Percentiles rank a stretch among this genome's conserved stretches.
phyloP scores from a whole-genome alignment of 1,140 invertebrate species.

The Plectrocnemia conspersa region DNA sequence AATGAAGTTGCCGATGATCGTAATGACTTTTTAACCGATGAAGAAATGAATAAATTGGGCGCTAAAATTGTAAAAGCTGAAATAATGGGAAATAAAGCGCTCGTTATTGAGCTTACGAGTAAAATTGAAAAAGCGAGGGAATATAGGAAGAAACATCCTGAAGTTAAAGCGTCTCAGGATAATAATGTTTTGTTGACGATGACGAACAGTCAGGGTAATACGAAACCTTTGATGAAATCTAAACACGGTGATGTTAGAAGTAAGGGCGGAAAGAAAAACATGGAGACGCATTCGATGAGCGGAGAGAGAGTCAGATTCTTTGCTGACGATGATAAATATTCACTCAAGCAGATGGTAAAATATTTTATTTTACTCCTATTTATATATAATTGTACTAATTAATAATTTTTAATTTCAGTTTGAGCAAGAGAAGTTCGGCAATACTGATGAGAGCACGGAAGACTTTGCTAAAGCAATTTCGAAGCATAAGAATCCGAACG shows the following conservation, averaged over 20 bases:
- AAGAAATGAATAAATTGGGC: constrained; percentile 82
- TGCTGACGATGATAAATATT: constrained; percentile 85
- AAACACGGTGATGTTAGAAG: constrained; percentile 42
- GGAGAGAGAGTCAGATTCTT: constrained; percentile 79
- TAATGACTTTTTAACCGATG: constrained; percentile 57
- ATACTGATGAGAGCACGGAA: constrained; percentile 74
- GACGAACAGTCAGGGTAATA: constrained; percentile 64
- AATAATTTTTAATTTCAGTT: constrained; percentile 60
- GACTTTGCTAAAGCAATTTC: constrained; percentile 73
- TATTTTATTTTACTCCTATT: constrained; percentile 14
- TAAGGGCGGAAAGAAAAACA: constrained; percentile 54
- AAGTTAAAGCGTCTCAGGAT: constrained; percentile 41
- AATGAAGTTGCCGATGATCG: constrained; percentile 32
- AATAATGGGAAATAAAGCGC: constrained; percentile 72
- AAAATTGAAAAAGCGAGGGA: constrained; percentile 69
- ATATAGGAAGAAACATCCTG: constrained; percentile 50
- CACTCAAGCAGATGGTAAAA: constrained; percentile 76
- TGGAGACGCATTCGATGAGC: constrained; percentile 65
- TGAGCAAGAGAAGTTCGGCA: constrained; percentile 80
- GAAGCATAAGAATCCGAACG: constrained; percentile 63
- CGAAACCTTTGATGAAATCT: constrained; percentile 51
- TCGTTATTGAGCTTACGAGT: constrained; percentile 65
- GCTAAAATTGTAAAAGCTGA: constrained; percentile 89
- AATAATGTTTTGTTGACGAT: constrained; percentile 67
- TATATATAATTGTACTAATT: constrained; percentile 12